Percentiles rank a stretch among this genome's conserved stretches.
These are phyloP conservation scores for Delichon dasypus DNA, from an alignment of 2,797 vertebrate genomes.

Conservation along the genomic window DNA sequence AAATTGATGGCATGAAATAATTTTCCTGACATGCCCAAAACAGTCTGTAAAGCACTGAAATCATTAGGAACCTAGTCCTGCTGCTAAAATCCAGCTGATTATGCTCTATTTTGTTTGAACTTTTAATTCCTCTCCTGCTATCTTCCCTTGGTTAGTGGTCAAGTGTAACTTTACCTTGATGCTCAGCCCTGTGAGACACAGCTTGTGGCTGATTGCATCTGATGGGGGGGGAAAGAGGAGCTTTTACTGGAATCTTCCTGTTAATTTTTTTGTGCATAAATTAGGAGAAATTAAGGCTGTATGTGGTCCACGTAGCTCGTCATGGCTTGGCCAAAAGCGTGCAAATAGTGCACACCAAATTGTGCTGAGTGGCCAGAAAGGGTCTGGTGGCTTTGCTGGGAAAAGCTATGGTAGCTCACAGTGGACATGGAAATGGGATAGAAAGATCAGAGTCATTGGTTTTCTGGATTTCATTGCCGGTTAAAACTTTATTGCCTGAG, in stretches of 20 bases:
- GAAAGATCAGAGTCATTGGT: not conserved
- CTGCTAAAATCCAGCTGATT: not conserved
- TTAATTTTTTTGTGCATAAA: not conserved
- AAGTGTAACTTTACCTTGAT: not conserved
- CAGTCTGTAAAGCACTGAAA: not conserved
- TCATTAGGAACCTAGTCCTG: not conserved
- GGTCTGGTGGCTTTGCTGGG: not conserved
- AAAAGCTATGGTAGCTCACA: not conserved
- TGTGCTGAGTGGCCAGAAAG: not conserved
- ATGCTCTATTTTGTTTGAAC: not conserved
- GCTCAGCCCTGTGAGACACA: not conserved
- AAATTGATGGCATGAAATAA: not conserved
- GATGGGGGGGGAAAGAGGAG: not conserved
- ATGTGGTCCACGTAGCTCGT: not conserved
- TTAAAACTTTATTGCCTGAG: not conserved
- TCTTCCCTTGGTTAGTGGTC: not conserved
- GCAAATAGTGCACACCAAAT: not conserved
- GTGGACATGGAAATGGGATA: not conserved
- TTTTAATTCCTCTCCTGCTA: slow-evolving; percentile 19
- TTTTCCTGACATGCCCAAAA: not conserved
- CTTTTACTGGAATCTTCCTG: not conserved
- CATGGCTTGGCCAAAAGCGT: not conserved
- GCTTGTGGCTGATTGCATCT: slow-evolving; percentile 45
- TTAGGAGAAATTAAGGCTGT: not conserved
- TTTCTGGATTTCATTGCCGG: not conserved